Evolutionary conservation across 2,888 invertebrate species (phyloP).

Genomic region (Tetragnatha montana): DNA sequence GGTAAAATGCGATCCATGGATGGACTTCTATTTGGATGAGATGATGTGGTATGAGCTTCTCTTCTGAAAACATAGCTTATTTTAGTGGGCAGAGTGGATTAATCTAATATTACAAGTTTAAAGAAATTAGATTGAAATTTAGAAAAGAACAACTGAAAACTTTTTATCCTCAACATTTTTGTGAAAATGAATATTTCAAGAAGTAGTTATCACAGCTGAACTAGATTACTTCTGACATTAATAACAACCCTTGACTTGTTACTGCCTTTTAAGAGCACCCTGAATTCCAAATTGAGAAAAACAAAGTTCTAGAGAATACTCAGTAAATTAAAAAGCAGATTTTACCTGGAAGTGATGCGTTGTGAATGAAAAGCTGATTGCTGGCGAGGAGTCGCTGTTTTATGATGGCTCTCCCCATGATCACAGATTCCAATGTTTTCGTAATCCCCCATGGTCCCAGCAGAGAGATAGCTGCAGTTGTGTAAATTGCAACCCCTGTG

Average conservation of each 20-base stretch:
- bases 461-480: constrained; percentile 81
- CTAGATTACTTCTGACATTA: too few relatives aligned
- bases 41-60: constrained; percentile 50
- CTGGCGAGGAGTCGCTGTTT: constrained; percentile 73
- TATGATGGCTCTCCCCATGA: constrained; percentile 73
- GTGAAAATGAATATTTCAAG: neutral
- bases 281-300: too few relatives aligned
- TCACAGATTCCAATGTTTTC: constrained; percentile 81
- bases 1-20: constrained; percentile 67
- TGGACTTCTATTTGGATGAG: constrained; percentile 63
- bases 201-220: too few relatives aligned
- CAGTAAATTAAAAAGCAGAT: neutral
- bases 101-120: neutral
- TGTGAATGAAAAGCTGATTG: constrained; percentile 73
- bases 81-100: neutral
- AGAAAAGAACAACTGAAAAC: neutral
- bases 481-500: constrained; percentile 81
- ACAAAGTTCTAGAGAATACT: too few relatives aligned
- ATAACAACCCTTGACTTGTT: too few relatives aligned
- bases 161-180: neutral
- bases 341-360: constrained; percentile 58
- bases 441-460: constrained; percentile 79
- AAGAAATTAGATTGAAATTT: neutral
- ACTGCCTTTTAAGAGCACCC: too few relatives aligned
- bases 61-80: constrained; percentile 30